These are phyloP conservation scores for Quiscalus mexicanus DNA, from an alignment of 2,113 vertebrate genomes.

Conservation along the genomic window DNA sequence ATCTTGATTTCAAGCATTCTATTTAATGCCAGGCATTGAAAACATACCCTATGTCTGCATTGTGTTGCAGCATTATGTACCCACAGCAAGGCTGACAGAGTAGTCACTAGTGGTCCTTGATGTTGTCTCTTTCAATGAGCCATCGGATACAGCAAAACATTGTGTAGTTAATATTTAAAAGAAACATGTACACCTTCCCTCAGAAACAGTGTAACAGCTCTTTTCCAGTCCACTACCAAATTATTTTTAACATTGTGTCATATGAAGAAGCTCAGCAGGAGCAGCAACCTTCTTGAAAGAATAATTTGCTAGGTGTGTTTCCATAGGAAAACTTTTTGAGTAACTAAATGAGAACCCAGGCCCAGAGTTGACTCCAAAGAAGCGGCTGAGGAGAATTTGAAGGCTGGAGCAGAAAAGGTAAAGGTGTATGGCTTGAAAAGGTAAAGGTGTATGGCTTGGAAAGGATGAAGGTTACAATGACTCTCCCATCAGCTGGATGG, in stretches of 20 bases:
- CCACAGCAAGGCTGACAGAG: fast-evolving
- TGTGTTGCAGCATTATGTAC: neutral
- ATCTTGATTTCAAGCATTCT: neutral
- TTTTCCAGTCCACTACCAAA: neutral
- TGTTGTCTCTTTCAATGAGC: neutral
- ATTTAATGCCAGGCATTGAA: fast-evolving
- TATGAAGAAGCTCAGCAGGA: neutral
- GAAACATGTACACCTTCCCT: neutral
- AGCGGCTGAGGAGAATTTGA: fast-evolving
- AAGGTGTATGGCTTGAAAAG: neutral
- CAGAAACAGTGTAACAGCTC: neutral
- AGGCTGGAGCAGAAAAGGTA: neutral
- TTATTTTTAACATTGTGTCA: neutral
- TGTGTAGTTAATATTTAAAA: neutral
- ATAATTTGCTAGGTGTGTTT: neutral
- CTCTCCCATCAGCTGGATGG: neutral
- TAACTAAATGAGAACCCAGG: neutral
- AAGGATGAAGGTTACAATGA: neutral
- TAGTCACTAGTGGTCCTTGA: neutral
- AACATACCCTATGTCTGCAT: neutral
- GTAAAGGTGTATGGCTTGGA: neutral
- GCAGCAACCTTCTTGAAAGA: neutral
- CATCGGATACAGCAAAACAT: neutral
- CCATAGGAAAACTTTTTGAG: neutral
- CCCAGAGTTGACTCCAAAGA: neutral